Evolutionary conservation across 2,797 vertebrate species (phyloP).

Genomic region (Neostethus bicornis): DNA sequence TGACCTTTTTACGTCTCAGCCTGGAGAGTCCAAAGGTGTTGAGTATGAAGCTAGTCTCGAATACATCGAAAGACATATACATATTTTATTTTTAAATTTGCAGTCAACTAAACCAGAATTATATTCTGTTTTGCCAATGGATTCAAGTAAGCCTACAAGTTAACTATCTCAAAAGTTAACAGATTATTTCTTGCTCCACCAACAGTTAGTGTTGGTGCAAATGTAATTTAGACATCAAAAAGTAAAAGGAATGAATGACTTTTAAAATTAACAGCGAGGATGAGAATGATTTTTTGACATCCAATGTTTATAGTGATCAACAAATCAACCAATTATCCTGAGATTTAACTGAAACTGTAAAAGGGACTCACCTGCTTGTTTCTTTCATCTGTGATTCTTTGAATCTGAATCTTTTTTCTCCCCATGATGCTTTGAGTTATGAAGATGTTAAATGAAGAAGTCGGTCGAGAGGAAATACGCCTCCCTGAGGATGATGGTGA

Average conservation of each 20-base stretch:
- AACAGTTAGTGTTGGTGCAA: background rate
- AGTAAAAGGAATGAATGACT: too few species aligned
- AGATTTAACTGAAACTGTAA: background rate
- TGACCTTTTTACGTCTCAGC: too few species aligned
- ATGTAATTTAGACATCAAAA: too few species aligned
- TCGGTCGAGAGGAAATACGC: slow-evolving; percentile 58
- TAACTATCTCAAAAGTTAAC: background rate
- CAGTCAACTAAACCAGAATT: background rate
- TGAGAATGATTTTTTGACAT: too few species aligned
- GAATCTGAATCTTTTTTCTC: slow-evolving; percentile 97
- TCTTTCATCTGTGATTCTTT: slow-evolving; percentile 95
- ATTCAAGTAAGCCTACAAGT: too few species aligned
- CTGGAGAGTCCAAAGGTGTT: background rate
- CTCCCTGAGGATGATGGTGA: slow-evolving; percentile 53
- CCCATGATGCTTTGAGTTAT: slow-evolving; percentile 84
- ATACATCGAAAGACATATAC: background rate
- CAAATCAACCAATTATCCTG: background rate
- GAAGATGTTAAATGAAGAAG: slow-evolving; percentile 48
- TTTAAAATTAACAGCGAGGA: background rate
- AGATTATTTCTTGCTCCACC: background rate
- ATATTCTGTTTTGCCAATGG: background rate
- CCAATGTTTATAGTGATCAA: slow-evolving; percentile 1
- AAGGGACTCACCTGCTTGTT: slow-evolving; percentile 87
- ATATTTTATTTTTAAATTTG: background rate
- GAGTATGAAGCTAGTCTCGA: background rate